Percentiles rank a stretch among this genome's conserved stretches.
phyloP scores from a whole-genome alignment of 1,140 invertebrate species.

The Drosophila ogumai region DNA sequence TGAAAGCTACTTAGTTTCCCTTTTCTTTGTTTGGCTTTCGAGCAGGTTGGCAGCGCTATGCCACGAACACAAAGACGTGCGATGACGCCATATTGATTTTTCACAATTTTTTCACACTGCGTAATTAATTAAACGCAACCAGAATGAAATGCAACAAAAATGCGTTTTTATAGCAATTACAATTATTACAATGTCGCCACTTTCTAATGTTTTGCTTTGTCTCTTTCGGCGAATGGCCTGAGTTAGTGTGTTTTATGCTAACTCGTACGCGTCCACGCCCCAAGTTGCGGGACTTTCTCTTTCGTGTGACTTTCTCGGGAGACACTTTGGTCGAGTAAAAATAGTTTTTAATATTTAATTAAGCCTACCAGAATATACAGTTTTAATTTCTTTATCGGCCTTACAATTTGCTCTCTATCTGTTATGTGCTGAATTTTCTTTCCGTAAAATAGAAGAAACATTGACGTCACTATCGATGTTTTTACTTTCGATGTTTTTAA shows the following conservation, averaged over 20 bases:
- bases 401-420: slow-evolving; percentile 36
- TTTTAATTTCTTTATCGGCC: slow-evolving; percentile 23
- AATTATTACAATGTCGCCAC: slow-evolving; percentile 32
- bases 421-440: slow-evolving; percentile 14
- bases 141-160: slow-evolving; percentile 28
- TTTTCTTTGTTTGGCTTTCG: slow-evolving; percentile 2
- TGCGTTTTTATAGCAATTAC: slow-evolving; percentile 24
- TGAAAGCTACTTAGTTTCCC: slow-evolving; percentile 21
- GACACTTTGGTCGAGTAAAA: slow-evolving; percentile 40
- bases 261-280: slow-evolving; percentile 39
- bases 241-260: slow-evolving; percentile 3
- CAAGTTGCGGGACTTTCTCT: slow-evolving; percentile 26
- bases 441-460: slow-evolving; percentile 1
- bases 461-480: neutral
- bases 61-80: slow-evolving; percentile 44
- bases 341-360: slow-evolving; percentile 23
- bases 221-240: neutral
- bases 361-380: slow-evolving; percentile 36
- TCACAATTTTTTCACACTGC: slow-evolving; percentile 50
- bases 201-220: slow-evolving; percentile 13
- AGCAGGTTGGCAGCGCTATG: slow-evolving; percentile 39
- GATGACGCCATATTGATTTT: slow-evolving; percentile 48
- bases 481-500: neutral
- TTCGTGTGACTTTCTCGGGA: slow-evolving; percentile 16
- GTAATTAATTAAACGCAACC: slow-evolving; percentile 29